Percentiles rank a stretch among this genome's conserved stretches.
phyloP scores from a whole-genome alignment of 2,113 vertebrate genomes.

The Antigone vipio region DNA sequence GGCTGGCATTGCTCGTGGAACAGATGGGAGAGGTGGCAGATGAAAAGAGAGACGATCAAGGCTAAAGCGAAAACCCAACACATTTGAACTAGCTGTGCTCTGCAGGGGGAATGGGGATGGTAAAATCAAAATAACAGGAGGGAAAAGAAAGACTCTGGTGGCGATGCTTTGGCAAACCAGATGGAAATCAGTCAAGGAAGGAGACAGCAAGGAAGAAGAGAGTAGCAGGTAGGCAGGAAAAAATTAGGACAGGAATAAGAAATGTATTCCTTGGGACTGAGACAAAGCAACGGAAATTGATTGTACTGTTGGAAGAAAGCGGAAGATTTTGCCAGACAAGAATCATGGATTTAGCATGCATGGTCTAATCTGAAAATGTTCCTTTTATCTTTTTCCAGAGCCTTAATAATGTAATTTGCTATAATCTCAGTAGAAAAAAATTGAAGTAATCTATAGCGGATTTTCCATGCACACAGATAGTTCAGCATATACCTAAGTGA shows the following conservation, averaged over 20 bases:
- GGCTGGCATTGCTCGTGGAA: background rate
- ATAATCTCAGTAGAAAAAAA: background rate
- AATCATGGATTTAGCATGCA: background rate
- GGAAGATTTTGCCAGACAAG: background rate
- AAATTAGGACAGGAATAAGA: background rate
- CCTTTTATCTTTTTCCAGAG: background rate
- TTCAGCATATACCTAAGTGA: background rate
- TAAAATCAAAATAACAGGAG: background rate
- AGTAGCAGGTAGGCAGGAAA: background rate
- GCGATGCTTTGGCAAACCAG: background rate
- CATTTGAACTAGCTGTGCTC: background rate
- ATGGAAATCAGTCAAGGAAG: background rate
- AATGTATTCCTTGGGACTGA: background rate
- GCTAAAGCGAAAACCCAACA: background rate
- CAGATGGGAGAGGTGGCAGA: constrained; percentile 36
- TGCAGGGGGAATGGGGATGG: background rate
- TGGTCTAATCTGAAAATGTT: background rate
- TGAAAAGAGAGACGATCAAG: constrained; percentile 1
- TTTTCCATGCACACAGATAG: background rate
- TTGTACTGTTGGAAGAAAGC: background rate
- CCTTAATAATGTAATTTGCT: background rate
- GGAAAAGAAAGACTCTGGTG: background rate
- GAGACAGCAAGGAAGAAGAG: background rate
- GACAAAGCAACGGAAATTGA: background rate
- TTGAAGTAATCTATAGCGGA: background rate